Percentiles rank a stretch among this genome's conserved stretches.
These are phyloP conservation scores for Cydia amplana DNA, from an alignment of 1,140 invertebrate species.

Conservation along the genomic window DNA sequence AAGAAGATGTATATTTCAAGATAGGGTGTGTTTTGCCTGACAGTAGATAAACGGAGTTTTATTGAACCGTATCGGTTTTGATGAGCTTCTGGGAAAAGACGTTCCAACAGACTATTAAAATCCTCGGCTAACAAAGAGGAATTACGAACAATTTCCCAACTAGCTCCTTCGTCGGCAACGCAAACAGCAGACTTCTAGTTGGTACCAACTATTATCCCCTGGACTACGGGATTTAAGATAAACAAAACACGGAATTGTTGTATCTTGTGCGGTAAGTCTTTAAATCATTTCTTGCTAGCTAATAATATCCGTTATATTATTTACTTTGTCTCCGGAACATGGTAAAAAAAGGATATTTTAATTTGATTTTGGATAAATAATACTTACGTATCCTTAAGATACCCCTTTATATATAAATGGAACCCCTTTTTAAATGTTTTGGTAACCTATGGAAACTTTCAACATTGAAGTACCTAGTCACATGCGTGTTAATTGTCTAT, in stretches of 20 bases:
- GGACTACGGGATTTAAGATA: slow-evolving; percentile 54
- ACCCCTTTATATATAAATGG: too few species aligned
- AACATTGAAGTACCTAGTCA: too few species aligned
- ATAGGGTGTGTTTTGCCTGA: background rate
- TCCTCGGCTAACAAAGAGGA: slow-evolving; percentile 48
- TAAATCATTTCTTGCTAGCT: background rate
- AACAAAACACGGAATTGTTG: slow-evolving; percentile 43
- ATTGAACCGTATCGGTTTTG: background rate
- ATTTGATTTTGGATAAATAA: too few species aligned
- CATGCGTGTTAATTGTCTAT: too few species aligned
- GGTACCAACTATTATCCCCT: slow-evolving; percentile 65
- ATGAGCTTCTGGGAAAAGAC: background rate
- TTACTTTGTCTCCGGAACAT: background rate
- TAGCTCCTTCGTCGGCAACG: slow-evolving; percentile 58
- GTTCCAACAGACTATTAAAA: slow-evolving; percentile 42
- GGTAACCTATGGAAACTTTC: too few species aligned
- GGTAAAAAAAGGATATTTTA: background rate
- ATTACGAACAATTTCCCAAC: slow-evolving; percentile 59
- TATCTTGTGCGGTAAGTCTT: slow-evolving; percentile 1
- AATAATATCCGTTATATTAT: background rate
- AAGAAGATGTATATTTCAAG: background rate
- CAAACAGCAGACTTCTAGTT: slow-evolving; percentile 64
- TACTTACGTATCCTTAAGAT: too few species aligned
- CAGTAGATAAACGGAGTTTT: background rate
- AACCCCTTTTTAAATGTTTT: too few species aligned